Evolutionary conservation across 2,888 invertebrate species (phyloP).

Genomic region (Incurvaria masculella): DNA sequence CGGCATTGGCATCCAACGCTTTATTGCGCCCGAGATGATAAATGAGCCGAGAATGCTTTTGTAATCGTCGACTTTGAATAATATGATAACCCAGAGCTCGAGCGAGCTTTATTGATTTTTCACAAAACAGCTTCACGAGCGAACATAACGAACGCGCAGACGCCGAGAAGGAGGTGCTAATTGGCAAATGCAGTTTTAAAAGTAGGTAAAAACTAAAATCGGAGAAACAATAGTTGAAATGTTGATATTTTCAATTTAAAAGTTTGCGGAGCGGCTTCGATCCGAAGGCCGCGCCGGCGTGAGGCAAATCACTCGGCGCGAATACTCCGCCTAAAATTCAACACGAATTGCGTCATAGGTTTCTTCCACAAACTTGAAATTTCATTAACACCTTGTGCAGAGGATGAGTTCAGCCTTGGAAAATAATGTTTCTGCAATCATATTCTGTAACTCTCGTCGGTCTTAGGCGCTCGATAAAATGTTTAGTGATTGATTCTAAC

Average conservation of each 20-base stretch:
- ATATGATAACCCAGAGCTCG: background rate
- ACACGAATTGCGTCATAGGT: conserved; percentile 50
- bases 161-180: conserved; percentile 44
- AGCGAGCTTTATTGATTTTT: background rate
- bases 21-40: background rate
- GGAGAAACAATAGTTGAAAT: conserved; percentile 52
- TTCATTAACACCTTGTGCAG: conserved; percentile 51
- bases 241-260: conserved; percentile 52
- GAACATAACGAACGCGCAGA: no score
- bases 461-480: no score
- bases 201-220: conserved; percentile 48
- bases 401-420: background rate
- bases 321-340: conserved; percentile 52
- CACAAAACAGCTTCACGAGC: no score
- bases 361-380: conserved; percentile 51
- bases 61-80: background rate
- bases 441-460: background rate
- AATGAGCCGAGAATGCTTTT: background rate
- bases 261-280: conserved; percentile 54
- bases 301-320: conserved; percentile 53
- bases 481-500: no score
- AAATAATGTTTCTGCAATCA: background rate
- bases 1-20: no score
- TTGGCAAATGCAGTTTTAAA: conserved; percentile 41
- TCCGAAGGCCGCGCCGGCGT: conserved; percentile 51